phyloP scores from a whole-genome alignment of 2,113 vertebrate genomes.

The Anolis carolinensis region DNA sequence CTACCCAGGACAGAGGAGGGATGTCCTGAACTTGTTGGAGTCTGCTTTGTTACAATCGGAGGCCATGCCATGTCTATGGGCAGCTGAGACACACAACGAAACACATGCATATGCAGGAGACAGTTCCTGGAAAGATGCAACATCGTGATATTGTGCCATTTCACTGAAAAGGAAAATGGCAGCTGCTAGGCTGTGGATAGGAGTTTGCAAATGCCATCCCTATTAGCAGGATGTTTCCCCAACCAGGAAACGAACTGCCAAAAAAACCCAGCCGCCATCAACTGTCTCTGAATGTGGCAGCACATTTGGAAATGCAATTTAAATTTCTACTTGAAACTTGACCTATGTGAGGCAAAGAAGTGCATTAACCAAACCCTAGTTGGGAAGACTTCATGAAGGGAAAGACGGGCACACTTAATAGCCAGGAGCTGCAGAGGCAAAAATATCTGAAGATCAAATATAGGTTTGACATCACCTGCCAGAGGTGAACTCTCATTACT shows the following conservation, averaged over 20 bases:
- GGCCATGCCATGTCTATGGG: neutral
- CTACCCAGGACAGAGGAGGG: neutral
- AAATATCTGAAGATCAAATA: neutral
- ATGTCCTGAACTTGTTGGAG: neutral
- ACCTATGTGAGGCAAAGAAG: no score
- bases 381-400: no score
- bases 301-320: neutral
- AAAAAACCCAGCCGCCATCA: neutral
- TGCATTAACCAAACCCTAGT: neutral
- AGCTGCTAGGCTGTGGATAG: neutral
- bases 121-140: neutral
- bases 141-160: neutral
- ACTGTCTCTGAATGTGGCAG: neutral
- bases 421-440: no score
- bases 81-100: neutral
- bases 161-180: neutral
- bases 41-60: no score
- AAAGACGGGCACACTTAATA: neutral
- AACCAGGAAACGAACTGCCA: neutral
- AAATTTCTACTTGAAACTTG: neutral
- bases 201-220: neutral
- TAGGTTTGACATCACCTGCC: neutral
- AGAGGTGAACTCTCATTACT: neutral
- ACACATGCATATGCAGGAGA: neutral
- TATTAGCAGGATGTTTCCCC: neutral